Conservation (phyloP, 2,888 invertebrate genomes). For the Candidula unifasciata region DNA sequence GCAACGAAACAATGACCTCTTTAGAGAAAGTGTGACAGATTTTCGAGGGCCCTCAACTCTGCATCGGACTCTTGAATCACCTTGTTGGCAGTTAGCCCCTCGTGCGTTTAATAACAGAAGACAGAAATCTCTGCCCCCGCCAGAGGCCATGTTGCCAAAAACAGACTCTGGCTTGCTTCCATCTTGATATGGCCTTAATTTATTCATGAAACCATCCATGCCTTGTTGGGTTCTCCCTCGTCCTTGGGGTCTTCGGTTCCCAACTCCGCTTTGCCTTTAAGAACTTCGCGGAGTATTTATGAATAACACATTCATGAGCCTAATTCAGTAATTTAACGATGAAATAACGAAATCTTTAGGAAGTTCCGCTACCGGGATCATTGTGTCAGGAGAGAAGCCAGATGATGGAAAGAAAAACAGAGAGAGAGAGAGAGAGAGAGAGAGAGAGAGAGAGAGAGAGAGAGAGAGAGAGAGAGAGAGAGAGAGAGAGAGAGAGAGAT, state of each 20-base stretch:
- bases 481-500: neutral
- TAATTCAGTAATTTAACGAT: slow-evolving; percentile 30
- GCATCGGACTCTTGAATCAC: slow-evolving; percentile 26
- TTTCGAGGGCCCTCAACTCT: slow-evolving; percentile 36
- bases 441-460: neutral
- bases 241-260: neutral
- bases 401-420: slow-evolving; percentile 5
- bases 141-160: slow-evolving; percentile 41
- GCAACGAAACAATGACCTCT: slow-evolving; percentile 32
- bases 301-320: slow-evolving; percentile 10
- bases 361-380: slow-evolving; percentile 10
- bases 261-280: slow-evolving; percentile 18
- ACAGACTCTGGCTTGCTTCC: slow-evolving; percentile 40
- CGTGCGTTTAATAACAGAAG: slow-evolving; percentile 41
- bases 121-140: slow-evolving; percentile 23
- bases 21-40: slow-evolving; percentile 28
- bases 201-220: slow-evolving; percentile 40
- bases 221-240: slow-evolving; percentile 6
- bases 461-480: neutral
- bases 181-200: slow-evolving; percentile 43
- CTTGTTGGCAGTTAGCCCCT: slow-evolving; percentile 1
- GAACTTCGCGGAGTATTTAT: slow-evolving; percentile 8
- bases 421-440: neutral
- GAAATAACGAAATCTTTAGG: slow-evolving; percentile 27
- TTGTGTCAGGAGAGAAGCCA: slow-evolving; percentile 8